phyloP scores from a whole-genome alignment of 1,140 invertebrate genomes.

The Rhynchophorus ferrugineus region DNA sequence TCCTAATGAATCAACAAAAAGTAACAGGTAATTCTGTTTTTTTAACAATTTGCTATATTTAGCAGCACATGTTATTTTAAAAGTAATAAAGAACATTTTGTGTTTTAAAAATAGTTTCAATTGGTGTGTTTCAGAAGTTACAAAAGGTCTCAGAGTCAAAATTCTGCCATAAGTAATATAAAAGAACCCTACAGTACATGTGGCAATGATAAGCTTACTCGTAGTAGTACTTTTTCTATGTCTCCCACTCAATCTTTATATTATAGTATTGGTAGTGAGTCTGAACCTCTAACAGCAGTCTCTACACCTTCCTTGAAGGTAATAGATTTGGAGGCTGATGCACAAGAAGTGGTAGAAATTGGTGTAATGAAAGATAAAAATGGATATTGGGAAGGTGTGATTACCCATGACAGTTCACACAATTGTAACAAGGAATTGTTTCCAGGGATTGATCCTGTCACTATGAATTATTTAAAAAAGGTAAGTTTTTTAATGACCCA shows the following conservation, averaged over 20 bases:
- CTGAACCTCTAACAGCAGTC: constrained; percentile 10
- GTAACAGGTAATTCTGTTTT: background rate
- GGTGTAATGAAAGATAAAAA: constrained; percentile 12
- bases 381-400: constrained; percentile 12
- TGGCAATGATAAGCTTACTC: constrained; percentile 2
- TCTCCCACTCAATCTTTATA: constrained; percentile 23
- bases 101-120: too few relatives aligned
- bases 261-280: constrained; percentile 16
- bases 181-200: too few relatives aligned
- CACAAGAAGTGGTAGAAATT: constrained; percentile 11
- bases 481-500: background rate
- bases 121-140: too few relatives aligned
- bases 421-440: constrained; percentile 23
- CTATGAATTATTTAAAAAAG: constrained; percentile 4
- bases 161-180: too few relatives aligned
- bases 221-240: constrained; percentile 20
- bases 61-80: too few relatives aligned
- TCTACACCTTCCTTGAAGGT: constrained; percentile 33
- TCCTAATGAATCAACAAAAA: background rate
- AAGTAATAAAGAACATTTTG: too few relatives aligned
- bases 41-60: too few relatives aligned
- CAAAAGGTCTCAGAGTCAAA: too few relatives aligned
- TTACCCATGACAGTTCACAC: constrained; percentile 9
- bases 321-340: constrained; percentile 35
- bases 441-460: constrained; percentile 11